Percentiles rank a stretch among this genome's conserved stretches.
These are phyloP conservation scores for Xiphophorus hellerii DNA, from an alignment of 2,113 vertebrate species.

Conservation along the genomic window DNA sequence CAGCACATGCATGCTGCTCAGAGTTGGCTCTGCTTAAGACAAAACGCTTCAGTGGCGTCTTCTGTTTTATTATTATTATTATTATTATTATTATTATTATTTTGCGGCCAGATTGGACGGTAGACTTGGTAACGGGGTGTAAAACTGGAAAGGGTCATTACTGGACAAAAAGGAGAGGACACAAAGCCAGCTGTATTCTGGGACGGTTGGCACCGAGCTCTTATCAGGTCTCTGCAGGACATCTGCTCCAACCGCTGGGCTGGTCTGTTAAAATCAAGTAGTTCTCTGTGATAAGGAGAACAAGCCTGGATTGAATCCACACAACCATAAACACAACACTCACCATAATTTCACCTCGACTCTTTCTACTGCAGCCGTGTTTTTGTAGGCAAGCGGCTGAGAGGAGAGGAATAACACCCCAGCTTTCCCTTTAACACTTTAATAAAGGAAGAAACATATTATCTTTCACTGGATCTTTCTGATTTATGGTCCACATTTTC, in stretches of 20 bases:
- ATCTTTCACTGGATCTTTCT: not conserved
- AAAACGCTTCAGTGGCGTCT: conserved; percentile 50
- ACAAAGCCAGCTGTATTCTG: conserved; percentile 6
- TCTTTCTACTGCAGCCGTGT: not conserved
- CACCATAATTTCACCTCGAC: conserved; percentile 8
- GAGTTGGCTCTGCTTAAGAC: conserved; percentile 56
- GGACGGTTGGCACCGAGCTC: conserved; percentile 5
- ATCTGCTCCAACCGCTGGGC: conserved; percentile 46
- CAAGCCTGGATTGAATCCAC: conserved; percentile 10
- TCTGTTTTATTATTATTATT: not conserved
- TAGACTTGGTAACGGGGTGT: conserved; percentile 16
- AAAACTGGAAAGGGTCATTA: conserved; percentile 30
- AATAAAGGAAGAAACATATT: not conserved
- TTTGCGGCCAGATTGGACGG: conserved; percentile 23
- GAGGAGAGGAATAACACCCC: not conserved
- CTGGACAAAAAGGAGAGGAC: conserved; percentile 25
- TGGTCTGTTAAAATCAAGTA: conserved; percentile 21
- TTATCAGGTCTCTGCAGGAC: conserved; percentile 57
- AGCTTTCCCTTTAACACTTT: not conserved
- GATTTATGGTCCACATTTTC: conserved; percentile 9
- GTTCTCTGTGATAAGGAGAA: not conserved
- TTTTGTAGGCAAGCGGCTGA: not conserved
- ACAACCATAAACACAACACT: conserved; percentile 2
- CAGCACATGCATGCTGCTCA: conserved; percentile 48
- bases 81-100: conserved; percentile 2